Conservation (phyloP, 1,140 invertebrate species). For the Cydia fagiglandana region DNA sequence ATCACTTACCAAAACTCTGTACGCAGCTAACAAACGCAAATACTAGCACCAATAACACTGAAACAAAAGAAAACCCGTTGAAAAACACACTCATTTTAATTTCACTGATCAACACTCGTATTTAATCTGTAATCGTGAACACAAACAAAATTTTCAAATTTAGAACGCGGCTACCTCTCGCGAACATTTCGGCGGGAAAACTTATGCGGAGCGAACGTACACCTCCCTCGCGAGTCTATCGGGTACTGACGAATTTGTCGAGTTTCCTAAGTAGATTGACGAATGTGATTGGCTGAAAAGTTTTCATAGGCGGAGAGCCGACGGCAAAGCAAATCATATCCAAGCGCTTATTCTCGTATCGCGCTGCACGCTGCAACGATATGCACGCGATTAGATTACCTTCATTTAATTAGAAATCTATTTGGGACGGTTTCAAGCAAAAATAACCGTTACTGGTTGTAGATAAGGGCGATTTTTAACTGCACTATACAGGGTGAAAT, state of each 20-base stretch:
- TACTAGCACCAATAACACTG: conserved; percentile 22
- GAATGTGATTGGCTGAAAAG: conserved; percentile 2
- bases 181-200: conserved; percentile 29
- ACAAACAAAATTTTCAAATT: not conserved
- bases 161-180: conserved; percentile 15
- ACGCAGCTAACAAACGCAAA: conserved; percentile 21
- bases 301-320: conserved; percentile 1
- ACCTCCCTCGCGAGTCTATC: not conserved
- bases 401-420: not conserved
- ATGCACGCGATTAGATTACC: not conserved
- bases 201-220: not conserved
- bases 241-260: not conserved
- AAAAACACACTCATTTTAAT: not conserved
- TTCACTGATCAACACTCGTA: not conserved
- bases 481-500: too few species aligned
- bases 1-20: conserved; percentile 18
- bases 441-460: too few species aligned
- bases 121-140: not conserved
- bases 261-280: not conserved
- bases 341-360: not conserved
- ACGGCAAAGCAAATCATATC: not conserved
- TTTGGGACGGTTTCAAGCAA: not conserved
- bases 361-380: not conserved
- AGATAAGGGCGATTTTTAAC: too few species aligned
- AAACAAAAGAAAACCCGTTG: conserved; percentile 1